phyloP scores from a whole-genome alignment of 2,888 invertebrate species.

The Ceramica pisi region DNA sequence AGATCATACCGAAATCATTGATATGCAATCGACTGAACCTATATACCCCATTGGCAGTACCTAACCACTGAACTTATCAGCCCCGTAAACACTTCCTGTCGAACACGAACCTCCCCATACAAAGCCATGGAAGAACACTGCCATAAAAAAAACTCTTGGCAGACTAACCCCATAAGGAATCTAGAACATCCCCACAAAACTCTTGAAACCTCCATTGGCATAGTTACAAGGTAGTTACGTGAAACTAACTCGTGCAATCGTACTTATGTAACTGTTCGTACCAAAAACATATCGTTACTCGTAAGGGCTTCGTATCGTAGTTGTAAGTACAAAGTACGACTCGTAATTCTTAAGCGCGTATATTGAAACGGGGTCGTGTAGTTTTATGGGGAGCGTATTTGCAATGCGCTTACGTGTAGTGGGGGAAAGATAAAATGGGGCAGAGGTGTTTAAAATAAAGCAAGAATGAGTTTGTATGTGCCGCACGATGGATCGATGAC shows the following conservation, averaged over 20 bases:
- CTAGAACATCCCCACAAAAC: conserved; percentile 8
- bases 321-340: conserved; percentile 23
- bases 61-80: not conserved
- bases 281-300: conserved; percentile 25
- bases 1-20: too few species aligned
- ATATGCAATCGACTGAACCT: not conserved
- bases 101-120: not conserved
- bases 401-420: conserved; percentile 28
- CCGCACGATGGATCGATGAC: too few species aligned
- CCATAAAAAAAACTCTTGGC: not conserved
- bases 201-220: not conserved
- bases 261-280: conserved; percentile 36
- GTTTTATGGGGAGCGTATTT: conserved; percentile 53
- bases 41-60: not conserved
- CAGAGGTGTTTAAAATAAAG: not conserved
- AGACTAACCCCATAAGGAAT: not conserved
- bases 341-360: conserved; percentile 34
- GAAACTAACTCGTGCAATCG: not conserved
- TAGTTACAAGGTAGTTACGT: conserved; percentile 20
- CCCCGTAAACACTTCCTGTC: not conserved
- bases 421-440: conserved; percentile 18
- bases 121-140: not conserved
- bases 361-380: conserved; percentile 35
- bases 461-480: not conserved
- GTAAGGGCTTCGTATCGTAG: not conserved